Conservation (phyloP, 2,113 vertebrate species). For the Uria aalge region DNA sequence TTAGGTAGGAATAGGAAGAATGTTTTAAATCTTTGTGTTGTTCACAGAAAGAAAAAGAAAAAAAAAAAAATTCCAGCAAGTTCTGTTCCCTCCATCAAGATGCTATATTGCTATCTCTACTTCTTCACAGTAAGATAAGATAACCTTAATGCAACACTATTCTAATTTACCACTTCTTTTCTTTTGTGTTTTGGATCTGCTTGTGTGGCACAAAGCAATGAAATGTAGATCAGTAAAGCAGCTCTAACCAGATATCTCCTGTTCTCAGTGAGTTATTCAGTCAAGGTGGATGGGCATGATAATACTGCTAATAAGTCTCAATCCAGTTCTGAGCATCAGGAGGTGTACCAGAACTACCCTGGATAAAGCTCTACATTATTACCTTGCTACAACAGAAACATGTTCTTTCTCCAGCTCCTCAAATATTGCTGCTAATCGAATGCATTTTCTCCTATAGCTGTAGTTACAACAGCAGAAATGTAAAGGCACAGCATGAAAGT, state of each 20-base stretch:
- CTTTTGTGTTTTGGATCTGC: neutral
- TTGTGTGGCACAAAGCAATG: neutral
- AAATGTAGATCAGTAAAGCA: neutral
- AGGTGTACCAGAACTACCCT: neutral
- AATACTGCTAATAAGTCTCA: neutral
- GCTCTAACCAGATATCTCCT: neutral
- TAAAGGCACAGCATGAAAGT: neutral
- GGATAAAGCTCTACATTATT: neutral
- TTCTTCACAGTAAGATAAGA: neutral
- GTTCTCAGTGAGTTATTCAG: neutral
- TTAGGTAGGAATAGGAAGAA: neutral
- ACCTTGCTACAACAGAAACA: neutral
- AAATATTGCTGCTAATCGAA: neutral
- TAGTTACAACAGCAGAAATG: neutral
- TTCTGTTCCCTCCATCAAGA: neutral
- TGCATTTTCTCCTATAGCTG: neutral
- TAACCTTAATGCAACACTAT: neutral
- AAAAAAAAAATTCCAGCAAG: neutral
- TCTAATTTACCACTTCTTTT: neutral
- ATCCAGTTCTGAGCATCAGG: neutral
- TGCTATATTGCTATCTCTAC: neutral
- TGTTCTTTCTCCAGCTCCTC: neutral
- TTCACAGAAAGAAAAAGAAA: neutral
- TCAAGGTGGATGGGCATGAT: neutral
- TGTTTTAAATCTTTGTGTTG: neutral